Evolutionary conservation across 2,113 vertebrate genomes (phyloP).

Genomic region (Mesembrinibis cayennensis): DNA sequence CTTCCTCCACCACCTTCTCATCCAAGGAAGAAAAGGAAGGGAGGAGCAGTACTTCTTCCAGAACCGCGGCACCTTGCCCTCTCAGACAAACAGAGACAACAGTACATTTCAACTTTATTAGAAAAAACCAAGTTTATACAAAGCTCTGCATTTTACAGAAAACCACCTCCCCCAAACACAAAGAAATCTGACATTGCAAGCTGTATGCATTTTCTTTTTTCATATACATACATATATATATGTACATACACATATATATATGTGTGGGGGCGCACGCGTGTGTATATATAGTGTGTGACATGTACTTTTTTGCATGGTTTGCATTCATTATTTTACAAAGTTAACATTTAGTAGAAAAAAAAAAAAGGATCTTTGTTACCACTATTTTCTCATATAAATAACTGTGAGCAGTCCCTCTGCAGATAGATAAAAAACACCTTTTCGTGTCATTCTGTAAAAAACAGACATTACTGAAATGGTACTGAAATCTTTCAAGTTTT

Average conservation of each 20-base stretch:
- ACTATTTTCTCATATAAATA: constrained; percentile 70
- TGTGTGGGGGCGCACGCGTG: background rate
- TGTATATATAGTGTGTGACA: constrained; percentile 22
- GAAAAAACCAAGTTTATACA: constrained; percentile 68
- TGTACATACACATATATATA: constrained; percentile 34
- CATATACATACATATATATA: constrained; percentile 42
- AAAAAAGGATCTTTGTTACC: constrained; percentile 46
- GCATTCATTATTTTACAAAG: constrained; percentile 73
- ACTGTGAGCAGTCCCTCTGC: constrained; percentile 57
- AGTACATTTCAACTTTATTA: constrained; percentile 65
- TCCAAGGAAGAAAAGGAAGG: background rate
- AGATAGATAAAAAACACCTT: constrained; percentile 66
- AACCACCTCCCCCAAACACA: constrained; percentile 32
- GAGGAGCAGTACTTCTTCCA: background rate
- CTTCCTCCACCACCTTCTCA: background rate
- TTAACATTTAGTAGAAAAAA: constrained; percentile 72
- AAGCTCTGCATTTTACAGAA: constrained; percentile 66
- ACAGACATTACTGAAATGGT: constrained; percentile 65
- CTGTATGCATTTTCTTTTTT: constrained; percentile 30
- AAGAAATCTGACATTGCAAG: constrained; percentile 23
- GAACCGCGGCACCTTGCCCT: background rate
- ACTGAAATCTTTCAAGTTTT: constrained; percentile 33
- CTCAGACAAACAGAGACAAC: constrained; percentile 10
- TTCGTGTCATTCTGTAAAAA: constrained; percentile 69
- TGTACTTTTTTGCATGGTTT: constrained; percentile 53